Conservation (phyloP, 1,140 invertebrate genomes). For the Heliconius nattereri region DNA sequence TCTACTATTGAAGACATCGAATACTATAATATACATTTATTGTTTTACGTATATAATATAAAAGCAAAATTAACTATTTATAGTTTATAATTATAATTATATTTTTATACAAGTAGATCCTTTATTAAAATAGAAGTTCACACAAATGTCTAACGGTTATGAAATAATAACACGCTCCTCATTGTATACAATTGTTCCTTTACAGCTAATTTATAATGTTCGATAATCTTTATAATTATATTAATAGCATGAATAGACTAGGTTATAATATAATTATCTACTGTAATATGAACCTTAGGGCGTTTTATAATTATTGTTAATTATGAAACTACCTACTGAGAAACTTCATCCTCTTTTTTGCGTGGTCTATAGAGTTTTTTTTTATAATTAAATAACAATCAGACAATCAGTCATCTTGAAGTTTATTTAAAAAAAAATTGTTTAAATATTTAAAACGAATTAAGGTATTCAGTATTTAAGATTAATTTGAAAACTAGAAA, state of each 20-base stretch:
- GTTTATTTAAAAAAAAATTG: too few relatives aligned
- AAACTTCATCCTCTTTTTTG: background rate
- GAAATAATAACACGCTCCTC: background rate
- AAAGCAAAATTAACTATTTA: background rate
- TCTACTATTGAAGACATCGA: too few relatives aligned
- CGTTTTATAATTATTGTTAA: background rate
- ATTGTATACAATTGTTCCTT: background rate
- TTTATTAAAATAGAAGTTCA: background rate
- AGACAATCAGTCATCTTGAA: too few relatives aligned
- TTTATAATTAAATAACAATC: too few relatives aligned
- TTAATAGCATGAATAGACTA: background rate
- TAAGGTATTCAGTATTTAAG: too few relatives aligned
- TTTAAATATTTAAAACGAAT: too few relatives aligned
- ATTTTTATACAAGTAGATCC: background rate
- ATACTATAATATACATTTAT: background rate
- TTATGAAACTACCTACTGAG: background rate
- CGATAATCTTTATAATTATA: background rate
- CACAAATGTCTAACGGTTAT: background rate
- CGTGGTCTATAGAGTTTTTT: background rate
- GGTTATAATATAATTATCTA: background rate
- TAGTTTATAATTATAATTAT: background rate
- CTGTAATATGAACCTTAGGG: background rate
- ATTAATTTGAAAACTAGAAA: too few relatives aligned
- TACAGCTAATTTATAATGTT: background rate
- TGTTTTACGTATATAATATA: background rate